Evolutionary conservation across 64 coral and sea anemone species (phyloP), one percentile per base, ranked within the genome.

Genomic region (Montipora foliosa): DNA sequence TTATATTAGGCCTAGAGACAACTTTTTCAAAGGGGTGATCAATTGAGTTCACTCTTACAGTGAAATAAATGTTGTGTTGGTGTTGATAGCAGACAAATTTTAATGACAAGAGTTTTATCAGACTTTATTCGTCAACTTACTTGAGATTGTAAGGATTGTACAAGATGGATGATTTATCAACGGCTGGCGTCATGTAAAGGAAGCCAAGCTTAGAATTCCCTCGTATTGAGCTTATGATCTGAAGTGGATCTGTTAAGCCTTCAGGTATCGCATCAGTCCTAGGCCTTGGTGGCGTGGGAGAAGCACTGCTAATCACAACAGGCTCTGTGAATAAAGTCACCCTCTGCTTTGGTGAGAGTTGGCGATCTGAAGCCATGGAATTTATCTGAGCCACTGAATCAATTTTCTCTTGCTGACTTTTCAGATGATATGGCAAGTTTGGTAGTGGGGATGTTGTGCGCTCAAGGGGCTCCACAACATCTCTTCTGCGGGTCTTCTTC

Each of bases 141-240:
- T 94, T 99, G 44, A 99, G 78, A 82, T 99, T 99, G 75, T 99
- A 99, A 37, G 98, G 98, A 51, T 96, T 99, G 87, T 99, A 99
- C 55, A 94, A 95, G 74, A 99, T 99, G 15, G 98, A 99, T 29
- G 98, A 99, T 44, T 81, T 94, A 46, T 94, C 98, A 58, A 99
- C 98, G 67, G 98, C 98, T 76, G 98, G 95, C 10, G 95, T 99
- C 52, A 99, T 88, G 45, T 99, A 99, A 52, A 99, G 90, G 92
- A 99, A 99, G 1, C 98, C 98, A 11, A 99, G 89, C 62, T 95
- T 96, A 9, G 98, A 87, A 51, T 99, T 99, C 76, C 94, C 68
- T 59, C 85, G 79, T 44, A 99, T 87, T 66, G 94, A 59, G 8
- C 81, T 94, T 14, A 99, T 84, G 19, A 99, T 96, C 61, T 94